These are phyloP conservation scores for Drosophila incognita DNA, from an alignment of 2,888 invertebrate genomes.

Conservation along the genomic window DNA sequence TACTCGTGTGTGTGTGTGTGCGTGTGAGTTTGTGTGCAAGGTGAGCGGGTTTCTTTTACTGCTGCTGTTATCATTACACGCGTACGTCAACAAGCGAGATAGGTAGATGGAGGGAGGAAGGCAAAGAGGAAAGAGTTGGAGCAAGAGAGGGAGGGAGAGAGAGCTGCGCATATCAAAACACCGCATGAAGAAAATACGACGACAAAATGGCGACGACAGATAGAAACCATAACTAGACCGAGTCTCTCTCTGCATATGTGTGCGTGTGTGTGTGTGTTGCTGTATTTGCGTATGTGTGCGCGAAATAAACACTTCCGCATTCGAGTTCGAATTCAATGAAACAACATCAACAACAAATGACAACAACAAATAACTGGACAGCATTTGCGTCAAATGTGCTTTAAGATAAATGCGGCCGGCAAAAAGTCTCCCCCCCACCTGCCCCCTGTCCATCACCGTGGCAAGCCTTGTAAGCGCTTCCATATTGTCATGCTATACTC, in stretches of 20 bases:
- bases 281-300: slow-evolving; percentile 64
- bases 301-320: slow-evolving; percentile 76
- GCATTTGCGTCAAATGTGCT: slow-evolving; percentile 37
- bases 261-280: slow-evolving; percentile 25
- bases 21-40: slow-evolving; percentile 52
- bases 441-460: background rate
- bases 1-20: slow-evolving; percentile 9
- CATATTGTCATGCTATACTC: slow-evolving; percentile 3
- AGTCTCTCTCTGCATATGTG: slow-evolving; percentile 7
- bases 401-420: slow-evolving; percentile 66
- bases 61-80: slow-evolving; percentile 73
- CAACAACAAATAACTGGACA: slow-evolving; percentile 43
- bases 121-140: slow-evolving; percentile 8
- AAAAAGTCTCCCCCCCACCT: slow-evolving; percentile 12
- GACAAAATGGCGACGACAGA: slow-evolving; percentile 72
- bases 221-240: slow-evolving; percentile 43
- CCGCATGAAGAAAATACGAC: slow-evolving; percentile 52
- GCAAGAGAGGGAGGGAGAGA: slow-evolving; percentile 8
- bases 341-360: slow-evolving; percentile 53
- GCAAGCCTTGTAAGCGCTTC: background rate
- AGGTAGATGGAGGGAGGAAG: background rate
- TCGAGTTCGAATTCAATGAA: slow-evolving; percentile 69
- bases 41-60: slow-evolving; percentile 64
- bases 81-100: slow-evolving; percentile 34
- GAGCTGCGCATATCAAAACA: slow-evolving; percentile 68